These are phyloP conservation scores for Pandemis cinnamomeana DNA, from an alignment of 2,888 invertebrate genomes.

Conservation along the genomic window DNA sequence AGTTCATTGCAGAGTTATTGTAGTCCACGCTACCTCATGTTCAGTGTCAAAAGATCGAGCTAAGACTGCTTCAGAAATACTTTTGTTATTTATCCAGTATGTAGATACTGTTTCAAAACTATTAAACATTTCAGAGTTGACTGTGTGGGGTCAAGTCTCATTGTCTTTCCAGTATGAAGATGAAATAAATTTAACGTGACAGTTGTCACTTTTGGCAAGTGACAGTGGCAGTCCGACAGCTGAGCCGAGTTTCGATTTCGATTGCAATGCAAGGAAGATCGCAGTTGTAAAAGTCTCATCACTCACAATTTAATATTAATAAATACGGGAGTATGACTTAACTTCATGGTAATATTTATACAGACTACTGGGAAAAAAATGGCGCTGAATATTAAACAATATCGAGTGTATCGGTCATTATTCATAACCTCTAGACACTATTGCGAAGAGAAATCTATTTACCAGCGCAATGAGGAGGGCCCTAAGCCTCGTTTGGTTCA, in stretches of 20 bases:
- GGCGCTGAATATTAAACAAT: constrained; percentile 57
- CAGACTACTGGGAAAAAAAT: constrained; percentile 46
- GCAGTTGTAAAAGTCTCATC: too few species aligned
- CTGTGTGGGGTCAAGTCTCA: background rate
- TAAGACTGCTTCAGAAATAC: too few species aligned
- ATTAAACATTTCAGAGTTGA: background rate
- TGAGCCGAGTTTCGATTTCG: background rate
- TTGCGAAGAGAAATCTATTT: constrained; percentile 68
- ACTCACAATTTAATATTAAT: background rate
- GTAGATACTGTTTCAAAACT: too few species aligned
- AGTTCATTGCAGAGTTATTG: too few species aligned
- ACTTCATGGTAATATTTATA: background rate
- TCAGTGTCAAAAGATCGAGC: too few species aligned
- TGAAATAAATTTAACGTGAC: background rate
- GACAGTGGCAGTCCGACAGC: background rate
- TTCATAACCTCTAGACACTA: constrained; percentile 60
- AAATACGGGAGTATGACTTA: background rate
- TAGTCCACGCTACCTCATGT: too few species aligned
- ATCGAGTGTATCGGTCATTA: constrained; percentile 49
- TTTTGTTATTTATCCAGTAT: too few species aligned
- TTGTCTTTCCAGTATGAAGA: background rate
- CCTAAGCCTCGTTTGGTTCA: constrained; percentile 60
- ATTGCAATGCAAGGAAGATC: background rate
- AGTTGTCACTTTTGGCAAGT: too few species aligned
- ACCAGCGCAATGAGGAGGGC: constrained; percentile 72